Evolutionary conservation across 2,888 invertebrate genomes (phyloP).

Genomic region (Eupithecia subfuscata): DNA sequence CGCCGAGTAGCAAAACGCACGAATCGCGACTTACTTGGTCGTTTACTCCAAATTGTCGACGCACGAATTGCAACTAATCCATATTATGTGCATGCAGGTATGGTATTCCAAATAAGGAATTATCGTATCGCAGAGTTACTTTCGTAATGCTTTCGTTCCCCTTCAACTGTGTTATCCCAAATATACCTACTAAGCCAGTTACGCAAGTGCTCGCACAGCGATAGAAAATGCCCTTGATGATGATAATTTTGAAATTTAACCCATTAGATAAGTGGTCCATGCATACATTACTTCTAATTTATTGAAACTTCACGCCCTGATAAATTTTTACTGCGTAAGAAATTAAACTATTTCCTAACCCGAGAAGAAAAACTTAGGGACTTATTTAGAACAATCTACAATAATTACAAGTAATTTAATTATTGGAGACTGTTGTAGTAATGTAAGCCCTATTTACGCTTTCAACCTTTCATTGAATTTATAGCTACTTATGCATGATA

Average conservation of each 20-base stretch:
- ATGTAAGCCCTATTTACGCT: too few relatives aligned
- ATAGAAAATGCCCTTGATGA: not conserved
- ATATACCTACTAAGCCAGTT: not conserved
- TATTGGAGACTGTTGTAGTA: too few relatives aligned
- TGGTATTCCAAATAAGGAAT: too few relatives aligned
- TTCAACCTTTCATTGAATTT: not conserved
- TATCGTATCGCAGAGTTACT: too few relatives aligned
- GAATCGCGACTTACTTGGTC: too few relatives aligned
- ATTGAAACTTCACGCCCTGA: conserved; percentile 39
- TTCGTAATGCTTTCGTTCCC: too few relatives aligned
- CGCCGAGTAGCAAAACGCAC: too few relatives aligned
- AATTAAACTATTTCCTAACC: conserved; percentile 38
- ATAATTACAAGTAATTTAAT: not conserved
- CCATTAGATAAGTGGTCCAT: not conserved
- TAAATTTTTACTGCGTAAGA: conserved; percentile 35
- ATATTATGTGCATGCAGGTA: too few relatives aligned
- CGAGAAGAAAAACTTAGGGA: conserved; percentile 14
- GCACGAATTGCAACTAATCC: too few relatives aligned
- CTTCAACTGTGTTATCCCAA: too few relatives aligned
- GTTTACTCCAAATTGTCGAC: too few relatives aligned
- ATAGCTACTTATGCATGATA: not conserved
- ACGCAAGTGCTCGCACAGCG: not conserved
- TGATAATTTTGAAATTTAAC: not conserved
- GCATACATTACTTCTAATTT: conserved; percentile 8
- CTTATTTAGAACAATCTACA: conserved; percentile 1